Evolutionary conservation across 2,113 vertebrate genomes (phyloP).

Genomic region (Pimephales promelas): DNA sequence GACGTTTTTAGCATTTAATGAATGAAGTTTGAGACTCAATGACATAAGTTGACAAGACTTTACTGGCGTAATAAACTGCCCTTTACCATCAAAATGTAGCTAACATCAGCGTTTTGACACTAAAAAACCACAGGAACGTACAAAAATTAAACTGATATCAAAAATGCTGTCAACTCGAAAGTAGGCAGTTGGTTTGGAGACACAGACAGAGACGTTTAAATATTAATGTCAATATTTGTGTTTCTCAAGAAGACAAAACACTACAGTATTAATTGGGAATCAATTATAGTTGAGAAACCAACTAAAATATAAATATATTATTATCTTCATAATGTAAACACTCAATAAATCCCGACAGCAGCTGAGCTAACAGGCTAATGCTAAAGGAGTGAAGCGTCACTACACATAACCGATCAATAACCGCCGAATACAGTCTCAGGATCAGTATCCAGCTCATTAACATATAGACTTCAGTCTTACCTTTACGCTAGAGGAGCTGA

Average conservation of each 20-base stretch:
- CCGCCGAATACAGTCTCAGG: neutral
- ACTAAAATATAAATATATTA: neutral
- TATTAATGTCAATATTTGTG: neutral
- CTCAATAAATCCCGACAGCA: neutral
- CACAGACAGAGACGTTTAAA: neutral
- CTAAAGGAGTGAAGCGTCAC: constrained; percentile 33
- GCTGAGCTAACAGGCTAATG: constrained; percentile 31
- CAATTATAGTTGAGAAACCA: neutral
- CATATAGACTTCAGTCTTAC: constrained; percentile 53
- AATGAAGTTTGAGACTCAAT: neutral
- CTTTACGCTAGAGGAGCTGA: constrained; percentile 46
- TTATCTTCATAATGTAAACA: too few relatives aligned
- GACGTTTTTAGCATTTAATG: neutral
- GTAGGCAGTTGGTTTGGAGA: neutral
- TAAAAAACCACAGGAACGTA: neutral
- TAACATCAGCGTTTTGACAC: neutral
- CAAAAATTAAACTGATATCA: neutral
- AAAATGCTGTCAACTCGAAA: neutral
- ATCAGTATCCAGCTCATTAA: neutral
- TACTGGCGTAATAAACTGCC: neutral
- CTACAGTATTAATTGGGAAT: neutral
- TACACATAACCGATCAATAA: neutral
- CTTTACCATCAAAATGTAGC: neutral
- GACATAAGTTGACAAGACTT: neutral
- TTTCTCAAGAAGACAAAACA: neutral